Percentiles rank a stretch among this genome's conserved stretches.
Evolutionary conservation across 2,888 invertebrate species (phyloP).

Genomic region (Nomada fabriciana): DNA sequence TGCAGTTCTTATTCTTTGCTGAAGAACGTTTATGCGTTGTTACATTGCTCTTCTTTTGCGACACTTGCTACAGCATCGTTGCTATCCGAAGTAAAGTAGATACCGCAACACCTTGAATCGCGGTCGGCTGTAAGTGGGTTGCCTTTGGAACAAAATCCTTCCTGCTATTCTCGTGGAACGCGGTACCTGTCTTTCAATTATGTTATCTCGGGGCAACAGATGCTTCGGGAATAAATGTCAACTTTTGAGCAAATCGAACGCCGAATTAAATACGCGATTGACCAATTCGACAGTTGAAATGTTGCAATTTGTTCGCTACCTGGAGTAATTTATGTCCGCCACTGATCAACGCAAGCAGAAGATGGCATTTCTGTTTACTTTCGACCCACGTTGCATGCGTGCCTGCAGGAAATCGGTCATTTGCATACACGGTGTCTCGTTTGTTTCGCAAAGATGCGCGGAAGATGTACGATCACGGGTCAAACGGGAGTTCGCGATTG

Average conservation of each 20-base stretch:
- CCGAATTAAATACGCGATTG: too few species aligned
- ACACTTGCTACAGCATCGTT: background rate
- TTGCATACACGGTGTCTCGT: slow-evolving; percentile 23
- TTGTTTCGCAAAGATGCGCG: background rate
- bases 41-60: background rate
- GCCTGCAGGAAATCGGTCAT: background rate
- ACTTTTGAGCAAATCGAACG: too few species aligned
- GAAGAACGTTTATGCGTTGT: background rate
- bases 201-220: too few species aligned
- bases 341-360: background rate
- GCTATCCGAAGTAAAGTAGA: background rate
- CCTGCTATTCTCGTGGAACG: too few species aligned
- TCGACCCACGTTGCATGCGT: slow-evolving; percentile 12
- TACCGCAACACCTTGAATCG: background rate
- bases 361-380: slow-evolving; percentile 18
- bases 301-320: background rate
- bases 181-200: too few species aligned
- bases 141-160: background rate
- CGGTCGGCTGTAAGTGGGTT: background rate
- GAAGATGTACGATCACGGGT: slow-evolving; percentile 8
- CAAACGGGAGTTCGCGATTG: slow-evolving; percentile 22
- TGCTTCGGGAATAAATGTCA: background rate
- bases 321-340: background rate
- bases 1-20: too few species aligned
- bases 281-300: background rate